phyloP scores from a whole-genome alignment of 2,888 invertebrate genomes.

The Drosophila atripex region DNA sequence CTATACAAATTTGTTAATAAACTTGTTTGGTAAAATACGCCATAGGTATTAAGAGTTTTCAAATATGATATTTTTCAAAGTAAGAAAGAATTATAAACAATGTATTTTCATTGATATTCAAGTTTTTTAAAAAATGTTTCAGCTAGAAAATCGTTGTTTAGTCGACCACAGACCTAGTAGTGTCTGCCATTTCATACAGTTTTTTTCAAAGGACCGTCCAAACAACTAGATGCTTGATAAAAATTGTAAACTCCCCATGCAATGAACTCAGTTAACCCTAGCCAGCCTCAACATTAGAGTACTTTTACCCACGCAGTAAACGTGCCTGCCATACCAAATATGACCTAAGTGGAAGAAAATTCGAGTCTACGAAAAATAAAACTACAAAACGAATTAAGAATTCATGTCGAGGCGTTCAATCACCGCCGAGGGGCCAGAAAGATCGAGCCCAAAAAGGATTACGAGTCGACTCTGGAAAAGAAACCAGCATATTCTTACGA shows the following conservation, averaged over 20 bases:
- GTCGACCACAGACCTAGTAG: background rate
- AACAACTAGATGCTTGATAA: background rate
- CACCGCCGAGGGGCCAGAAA: constrained; percentile 23
- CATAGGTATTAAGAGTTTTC: too few species aligned
- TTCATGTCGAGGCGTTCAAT: constrained; percentile 47
- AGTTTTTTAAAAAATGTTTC: too few species aligned
- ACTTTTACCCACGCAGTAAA: constrained; percentile 41
- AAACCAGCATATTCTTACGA: constrained; percentile 24
- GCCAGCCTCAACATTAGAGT: constrained; percentile 46
- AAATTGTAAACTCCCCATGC: background rate
- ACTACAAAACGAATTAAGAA: constrained; percentile 43
- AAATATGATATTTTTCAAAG: too few species aligned
- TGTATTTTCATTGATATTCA: too few species aligned
- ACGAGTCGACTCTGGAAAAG: constrained; percentile 22
- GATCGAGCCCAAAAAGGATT: constrained; percentile 52
- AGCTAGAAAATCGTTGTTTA: too few species aligned
- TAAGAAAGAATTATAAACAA: too few species aligned
- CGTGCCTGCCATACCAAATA: constrained; percentile 54
- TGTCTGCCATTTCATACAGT: background rate
- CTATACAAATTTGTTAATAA: background rate
- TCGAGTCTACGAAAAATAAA: constrained; percentile 27
- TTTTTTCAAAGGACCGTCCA: background rate
- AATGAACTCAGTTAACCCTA: constrained; percentile 49
- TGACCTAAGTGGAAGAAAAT: constrained; percentile 39
- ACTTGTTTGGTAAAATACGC: constrained; percentile 6